Percentiles rank a stretch among this genome's conserved stretches.
Evolutionary conservation across 2,113 vertebrate species (phyloP).

Genomic region (Trochalopteron elliotii): DNA sequence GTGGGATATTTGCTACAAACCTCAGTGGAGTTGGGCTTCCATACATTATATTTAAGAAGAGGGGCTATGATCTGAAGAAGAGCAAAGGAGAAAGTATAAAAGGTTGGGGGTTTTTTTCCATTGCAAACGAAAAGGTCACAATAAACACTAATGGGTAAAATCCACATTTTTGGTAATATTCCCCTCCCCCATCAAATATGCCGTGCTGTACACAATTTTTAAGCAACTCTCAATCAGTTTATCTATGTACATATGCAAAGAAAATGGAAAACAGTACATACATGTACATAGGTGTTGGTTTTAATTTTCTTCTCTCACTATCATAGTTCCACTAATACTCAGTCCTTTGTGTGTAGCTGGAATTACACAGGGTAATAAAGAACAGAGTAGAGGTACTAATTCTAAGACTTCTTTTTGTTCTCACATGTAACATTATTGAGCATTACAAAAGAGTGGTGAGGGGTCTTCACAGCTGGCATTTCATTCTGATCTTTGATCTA

Average conservation of each 20-base stretch:
- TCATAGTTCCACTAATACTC: not conserved
- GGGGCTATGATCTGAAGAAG: not conserved
- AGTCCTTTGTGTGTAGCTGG: not conserved
- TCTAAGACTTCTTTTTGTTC: not conserved
- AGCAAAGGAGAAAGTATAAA: not conserved
- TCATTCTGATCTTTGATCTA: not conserved
- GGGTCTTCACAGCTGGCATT: not conserved
- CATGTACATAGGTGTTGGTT: not conserved
- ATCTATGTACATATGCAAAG: not conserved
- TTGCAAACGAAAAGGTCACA: not conserved
- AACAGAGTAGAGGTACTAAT: not conserved
- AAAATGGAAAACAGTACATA: not conserved
- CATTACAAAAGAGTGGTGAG: not conserved
- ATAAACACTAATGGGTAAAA: not conserved
- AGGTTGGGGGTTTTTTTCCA: not conserved
- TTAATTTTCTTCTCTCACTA: not conserved
- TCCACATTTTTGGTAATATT: not conserved
- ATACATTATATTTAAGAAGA: not conserved
- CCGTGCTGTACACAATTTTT: not conserved
- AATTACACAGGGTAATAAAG: not conserved
- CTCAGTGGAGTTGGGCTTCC: not conserved
- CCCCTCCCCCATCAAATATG: not conserved
- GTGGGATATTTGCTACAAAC: not conserved
- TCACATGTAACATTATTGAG: not conserved
- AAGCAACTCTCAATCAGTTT: not conserved